phyloP scores from a whole-genome alignment of 2,113 vertebrate genomes.

The Calyptomena viridis region DNA sequence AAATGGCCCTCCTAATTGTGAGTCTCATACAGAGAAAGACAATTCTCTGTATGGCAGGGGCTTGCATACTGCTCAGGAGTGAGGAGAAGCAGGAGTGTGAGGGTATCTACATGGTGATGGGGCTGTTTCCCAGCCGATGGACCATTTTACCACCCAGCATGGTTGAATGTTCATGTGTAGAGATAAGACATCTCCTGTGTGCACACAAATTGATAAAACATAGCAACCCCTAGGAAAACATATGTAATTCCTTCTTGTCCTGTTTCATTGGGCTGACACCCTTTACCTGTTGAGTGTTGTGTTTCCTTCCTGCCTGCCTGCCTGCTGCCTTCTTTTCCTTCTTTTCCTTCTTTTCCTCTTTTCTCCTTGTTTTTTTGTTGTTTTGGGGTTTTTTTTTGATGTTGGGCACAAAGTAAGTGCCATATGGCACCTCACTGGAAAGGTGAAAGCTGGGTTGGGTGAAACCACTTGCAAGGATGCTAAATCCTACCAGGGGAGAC shows the following conservation, averaged over 20 bases:
- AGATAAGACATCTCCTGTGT: background rate
- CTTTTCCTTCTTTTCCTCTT: background rate
- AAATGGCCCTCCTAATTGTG: background rate
- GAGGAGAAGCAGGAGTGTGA: background rate
- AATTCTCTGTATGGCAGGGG: background rate
- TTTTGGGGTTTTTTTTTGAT: too few species aligned
- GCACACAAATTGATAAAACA: background rate
- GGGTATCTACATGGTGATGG: background rate
- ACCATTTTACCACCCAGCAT: background rate
- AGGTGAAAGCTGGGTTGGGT: background rate
- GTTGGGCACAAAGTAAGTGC: too few species aligned
- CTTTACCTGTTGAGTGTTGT: background rate
- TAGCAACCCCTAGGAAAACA: background rate
- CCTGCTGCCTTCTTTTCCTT: background rate
- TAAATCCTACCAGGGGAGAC: background rate
- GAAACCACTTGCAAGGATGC: background rate
- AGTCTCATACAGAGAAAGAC: background rate
- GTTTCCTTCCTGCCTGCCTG: background rate
- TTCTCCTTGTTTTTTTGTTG: background rate
- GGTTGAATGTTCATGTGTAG: background rate
- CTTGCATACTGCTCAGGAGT: fast-evolving
- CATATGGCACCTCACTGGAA: background rate
- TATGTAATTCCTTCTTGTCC: background rate
- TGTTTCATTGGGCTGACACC: background rate
- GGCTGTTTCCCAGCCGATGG: background rate